Conservation (phyloP, 2,113 vertebrate genomes). For the Meleagris gallopavo region DNA sequence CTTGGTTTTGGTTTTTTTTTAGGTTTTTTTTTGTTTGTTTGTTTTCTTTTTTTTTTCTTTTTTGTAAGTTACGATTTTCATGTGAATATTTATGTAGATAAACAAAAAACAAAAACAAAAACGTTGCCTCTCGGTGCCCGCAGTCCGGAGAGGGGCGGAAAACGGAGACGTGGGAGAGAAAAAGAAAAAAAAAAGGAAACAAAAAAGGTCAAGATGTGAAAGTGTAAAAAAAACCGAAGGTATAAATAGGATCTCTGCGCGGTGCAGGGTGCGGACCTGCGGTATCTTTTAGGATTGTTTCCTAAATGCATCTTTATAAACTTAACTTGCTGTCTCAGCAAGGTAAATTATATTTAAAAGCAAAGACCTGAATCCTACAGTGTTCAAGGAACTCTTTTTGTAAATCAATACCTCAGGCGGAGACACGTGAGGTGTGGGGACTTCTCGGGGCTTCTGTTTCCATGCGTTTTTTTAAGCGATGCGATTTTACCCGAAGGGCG, state of each 20-base stretch:
- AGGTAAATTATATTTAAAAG: constrained; percentile 86
- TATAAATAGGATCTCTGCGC: constrained; percentile 81
- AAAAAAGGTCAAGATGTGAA: constrained; percentile 75
- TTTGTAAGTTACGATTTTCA: constrained; percentile 98
- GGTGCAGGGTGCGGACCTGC: constrained; percentile 81
- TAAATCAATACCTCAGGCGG: constrained; percentile 82
- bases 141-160: constrained; percentile 67
- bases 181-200: neutral
- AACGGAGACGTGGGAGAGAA: constrained; percentile 69
- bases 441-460: constrained; percentile 67
- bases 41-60: constrained; percentile 79
- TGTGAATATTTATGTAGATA: constrained; percentile 91
- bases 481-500: constrained; percentile 78
- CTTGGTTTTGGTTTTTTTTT: constrained; percentile 65
- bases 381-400: constrained; percentile 83
- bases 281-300: constrained; percentile 87
- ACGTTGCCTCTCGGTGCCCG: constrained; percentile 68
- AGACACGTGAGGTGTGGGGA: constrained; percentile 72
- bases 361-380: constrained; percentile 75
- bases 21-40: constrained; percentile 84
- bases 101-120: constrained; percentile 12
- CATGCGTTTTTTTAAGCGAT: constrained; percentile 69
- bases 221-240: constrained; percentile 74
- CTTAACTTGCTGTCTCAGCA: constrained; percentile 83
- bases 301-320: constrained; percentile 87